Conservation (phyloP, 2,797 vertebrate genomes). For the Gymnocypris eckloni region DNA sequence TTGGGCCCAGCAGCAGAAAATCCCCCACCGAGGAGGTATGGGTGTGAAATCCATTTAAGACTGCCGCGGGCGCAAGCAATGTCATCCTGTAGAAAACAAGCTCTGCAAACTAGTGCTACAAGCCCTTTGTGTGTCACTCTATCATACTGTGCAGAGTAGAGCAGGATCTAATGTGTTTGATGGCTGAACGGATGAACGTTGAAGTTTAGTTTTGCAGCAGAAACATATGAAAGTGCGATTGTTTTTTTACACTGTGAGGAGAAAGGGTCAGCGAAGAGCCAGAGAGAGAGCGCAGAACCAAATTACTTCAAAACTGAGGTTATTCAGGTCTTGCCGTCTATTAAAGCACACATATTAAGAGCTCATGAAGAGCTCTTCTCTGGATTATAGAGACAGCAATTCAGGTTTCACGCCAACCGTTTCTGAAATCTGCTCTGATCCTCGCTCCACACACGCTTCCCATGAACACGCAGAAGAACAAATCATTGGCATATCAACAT, state of each 20-base stretch:
- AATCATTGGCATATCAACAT: background rate
- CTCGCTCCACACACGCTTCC: background rate
- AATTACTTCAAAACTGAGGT: constrained; percentile 24
- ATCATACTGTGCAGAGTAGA: constrained; percentile 21
- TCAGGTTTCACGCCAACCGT: constrained; percentile 17
- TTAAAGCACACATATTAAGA: constrained; percentile 32
- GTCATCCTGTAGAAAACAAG: constrained; percentile 71
- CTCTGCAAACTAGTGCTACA: constrained; percentile 64
- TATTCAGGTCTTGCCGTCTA: constrained; percentile 21
- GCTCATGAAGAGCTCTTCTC: constrained; percentile 30
- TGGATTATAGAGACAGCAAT: constrained; percentile 43
- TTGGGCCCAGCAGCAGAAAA: constrained; percentile 71
- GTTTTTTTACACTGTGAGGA: constrained; percentile 21
- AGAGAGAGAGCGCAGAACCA: background rate
- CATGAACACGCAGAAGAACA: background rate
- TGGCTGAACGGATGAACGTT: constrained; percentile 36
- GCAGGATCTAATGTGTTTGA: constrained; percentile 28
- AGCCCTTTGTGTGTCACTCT: constrained; percentile 51
- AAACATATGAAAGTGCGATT: constrained; percentile 11
- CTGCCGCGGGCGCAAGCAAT: constrained; percentile 72
- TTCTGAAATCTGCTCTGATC: constrained; percentile 37
- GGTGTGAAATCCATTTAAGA: constrained; percentile 78
- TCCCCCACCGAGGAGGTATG: constrained; percentile 71
- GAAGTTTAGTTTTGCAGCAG: constrained; percentile 31
- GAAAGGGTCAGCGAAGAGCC: background rate